Evolutionary conservation across 2,888 invertebrate species (phyloP), one percentile per base, ranked within the genome.

Genomic region (Notocelia uddmanniana): DNA sequence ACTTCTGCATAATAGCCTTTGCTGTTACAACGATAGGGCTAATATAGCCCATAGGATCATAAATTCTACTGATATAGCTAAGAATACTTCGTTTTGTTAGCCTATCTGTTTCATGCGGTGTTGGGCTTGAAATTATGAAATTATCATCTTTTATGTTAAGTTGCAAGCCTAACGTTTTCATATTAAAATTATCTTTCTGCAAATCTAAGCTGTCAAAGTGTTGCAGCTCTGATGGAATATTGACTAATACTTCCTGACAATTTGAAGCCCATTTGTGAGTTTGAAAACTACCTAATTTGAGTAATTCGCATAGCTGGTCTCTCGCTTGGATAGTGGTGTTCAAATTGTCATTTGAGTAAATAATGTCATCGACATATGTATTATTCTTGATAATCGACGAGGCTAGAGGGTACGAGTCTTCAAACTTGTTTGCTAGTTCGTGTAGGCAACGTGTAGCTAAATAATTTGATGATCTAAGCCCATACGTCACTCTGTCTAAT

Each of bases 321-420:
- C 21, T 57, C 26, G 31, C 55, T 9, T 57, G 26, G 1, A 57
- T 15, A 31, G n/a, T n/a, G 8, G 13, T 31, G 13, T 57, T 5
- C 26, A 57, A n/a, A 31, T 57, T 15, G 26, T 57, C n/a, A 13
- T n/a, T n/a, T 1, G 75, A 58, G n/a, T 52, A 55, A 9, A 71
- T 13, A 21, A 71, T 64, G 34, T 74, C 75, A 68, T 75, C 74
- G 19, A 73, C 71, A 71, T 73, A 75, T 19, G 69, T 69, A 8
- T 41, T 37, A 57, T 74, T 68, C 26, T 45, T 66, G 3, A 74
- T 9, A 18, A 74, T 69, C 13, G 54, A 73, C 10, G 70, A 58
- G 10, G 70, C 74, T 21, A 59, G 8, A 19, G 74, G 74, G 10
- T 52, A 58, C 0, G 68, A 52, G 11, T 18, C 6, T 18, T 66